phyloP scores from a whole-genome alignment of 2,113 vertebrate genomes.

The Thalassarche chlororhynchos region DNA sequence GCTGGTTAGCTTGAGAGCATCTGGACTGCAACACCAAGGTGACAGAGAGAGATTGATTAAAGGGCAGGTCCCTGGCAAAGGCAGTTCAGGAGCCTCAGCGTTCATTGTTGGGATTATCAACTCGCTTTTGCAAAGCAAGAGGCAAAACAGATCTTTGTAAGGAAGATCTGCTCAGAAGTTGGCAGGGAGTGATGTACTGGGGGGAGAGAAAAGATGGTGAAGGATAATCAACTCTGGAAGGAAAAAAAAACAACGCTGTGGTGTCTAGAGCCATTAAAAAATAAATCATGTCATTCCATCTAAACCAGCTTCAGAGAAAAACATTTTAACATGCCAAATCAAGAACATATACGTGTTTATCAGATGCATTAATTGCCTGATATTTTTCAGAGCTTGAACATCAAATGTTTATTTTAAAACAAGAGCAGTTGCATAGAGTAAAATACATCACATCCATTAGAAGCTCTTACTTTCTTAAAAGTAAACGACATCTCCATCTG shows the following conservation, averaged over 20 bases:
- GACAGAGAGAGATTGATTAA: not conserved
- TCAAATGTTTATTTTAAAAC: constrained; percentile 19
- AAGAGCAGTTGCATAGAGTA: not conserved
- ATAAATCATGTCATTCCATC: not conserved
- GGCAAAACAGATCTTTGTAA: not conserved
- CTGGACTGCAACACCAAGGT: not conserved
- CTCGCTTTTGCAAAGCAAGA: not conserved
- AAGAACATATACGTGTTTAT: not conserved
- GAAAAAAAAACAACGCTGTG: not conserved
- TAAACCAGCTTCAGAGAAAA: not conserved
- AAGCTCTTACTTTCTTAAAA: not conserved
- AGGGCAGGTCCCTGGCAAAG: not conserved
- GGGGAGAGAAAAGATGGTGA: not conserved
- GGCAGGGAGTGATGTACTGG: not conserved
- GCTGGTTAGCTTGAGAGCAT: not conserved
- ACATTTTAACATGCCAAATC: not conserved
- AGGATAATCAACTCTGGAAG: not conserved
- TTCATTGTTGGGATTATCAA: not conserved
- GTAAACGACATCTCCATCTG: not conserved
- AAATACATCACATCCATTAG: not conserved
- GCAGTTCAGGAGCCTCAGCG: not conserved
- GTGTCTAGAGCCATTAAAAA: not conserved
- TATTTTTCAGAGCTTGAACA: not conserved
- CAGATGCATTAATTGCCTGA: not conserved
- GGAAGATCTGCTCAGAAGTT: not conserved